Conservation (phyloP, 1,140 invertebrate genomes). For the Episyrphus balteatus region DNA sequence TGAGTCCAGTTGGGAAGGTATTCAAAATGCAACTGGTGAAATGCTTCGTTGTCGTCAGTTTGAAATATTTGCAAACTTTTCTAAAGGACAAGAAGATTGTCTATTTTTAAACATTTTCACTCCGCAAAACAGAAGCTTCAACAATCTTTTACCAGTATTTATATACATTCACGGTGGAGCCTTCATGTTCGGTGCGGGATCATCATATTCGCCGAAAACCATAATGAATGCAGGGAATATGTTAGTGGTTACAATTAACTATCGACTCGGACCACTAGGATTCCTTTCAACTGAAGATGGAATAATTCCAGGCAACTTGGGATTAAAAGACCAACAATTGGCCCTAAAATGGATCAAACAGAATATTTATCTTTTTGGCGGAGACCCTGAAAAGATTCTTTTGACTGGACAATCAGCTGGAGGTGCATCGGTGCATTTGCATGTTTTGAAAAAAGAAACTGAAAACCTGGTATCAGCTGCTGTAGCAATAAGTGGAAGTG, state of each 20-base stretch:
- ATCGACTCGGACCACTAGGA: conserved; percentile 49
- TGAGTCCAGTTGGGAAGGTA: conserved; percentile 9
- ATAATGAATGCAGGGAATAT: conserved; percentile 46
- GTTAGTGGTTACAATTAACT: conserved; percentile 52
- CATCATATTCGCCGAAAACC: conserved; percentile 40
- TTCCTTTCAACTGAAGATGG: conserved; percentile 48
- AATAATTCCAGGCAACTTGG: conserved; percentile 47
- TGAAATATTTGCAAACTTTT: conserved; percentile 9
- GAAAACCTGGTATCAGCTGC: conserved; percentile 15
- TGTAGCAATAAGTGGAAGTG: conserved; percentile 23
- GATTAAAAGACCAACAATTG: conserved; percentile 52
- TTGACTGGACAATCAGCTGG: conserved; percentile 46
- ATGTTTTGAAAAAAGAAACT: conserved; percentile 45
- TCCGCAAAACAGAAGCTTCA: conserved; percentile 10
- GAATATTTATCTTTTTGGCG: conserved; percentile 47
- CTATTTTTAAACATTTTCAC: conserved; percentile 34
- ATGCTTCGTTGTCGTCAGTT: conserved; percentile 17
- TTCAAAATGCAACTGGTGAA: conserved; percentile 13
- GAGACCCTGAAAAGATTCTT: conserved; percentile 45
- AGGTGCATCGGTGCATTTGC: conserved; percentile 49
- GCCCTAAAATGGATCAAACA: conserved; percentile 51
- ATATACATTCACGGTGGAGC: conserved; percentile 41
- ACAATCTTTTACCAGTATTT: conserved; percentile 34
- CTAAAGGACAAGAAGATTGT: conserved; percentile 32
- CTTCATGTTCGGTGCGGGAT: conserved; percentile 39